phyloP scores from a whole-genome alignment of 2,797 vertebrate genomes.

The Nothura maculosa region DNA sequence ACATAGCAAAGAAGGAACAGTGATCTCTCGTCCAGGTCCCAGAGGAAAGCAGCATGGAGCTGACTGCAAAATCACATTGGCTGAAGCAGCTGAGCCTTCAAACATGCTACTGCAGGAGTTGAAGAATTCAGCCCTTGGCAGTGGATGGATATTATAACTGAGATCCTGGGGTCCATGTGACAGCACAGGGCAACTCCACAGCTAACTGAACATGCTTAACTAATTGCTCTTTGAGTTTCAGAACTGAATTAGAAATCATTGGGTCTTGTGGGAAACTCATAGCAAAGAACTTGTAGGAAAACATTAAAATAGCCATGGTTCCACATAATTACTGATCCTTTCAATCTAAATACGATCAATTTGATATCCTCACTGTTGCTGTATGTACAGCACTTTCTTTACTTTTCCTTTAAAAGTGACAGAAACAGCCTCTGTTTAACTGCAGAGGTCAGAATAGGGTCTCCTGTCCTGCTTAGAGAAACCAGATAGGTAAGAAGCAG shows the following conservation, averaged over 20 bases:
- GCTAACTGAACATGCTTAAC: neutral
- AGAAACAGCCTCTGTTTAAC: neutral
- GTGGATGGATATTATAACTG: neutral
- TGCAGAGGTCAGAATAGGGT: neutral
- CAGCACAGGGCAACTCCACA: fast-evolving
- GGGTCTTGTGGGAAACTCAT: neutral
- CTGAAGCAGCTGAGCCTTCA: neutral
- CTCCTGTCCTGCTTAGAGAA: neutral
- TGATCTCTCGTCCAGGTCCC: neutral
- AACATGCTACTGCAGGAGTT: neutral
- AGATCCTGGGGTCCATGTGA: neutral
- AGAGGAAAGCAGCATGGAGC: neutral
- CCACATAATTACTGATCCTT: neutral
- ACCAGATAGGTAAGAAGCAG: neutral
- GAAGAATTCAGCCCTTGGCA: fast-evolving
- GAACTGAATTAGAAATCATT: neutral
- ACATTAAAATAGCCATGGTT: neutral
- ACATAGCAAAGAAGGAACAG: neutral
- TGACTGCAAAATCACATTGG: neutral
- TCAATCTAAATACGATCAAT: neutral
- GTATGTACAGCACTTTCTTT: neutral
- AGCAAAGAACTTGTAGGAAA: neutral
- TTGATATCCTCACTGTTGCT: neutral
- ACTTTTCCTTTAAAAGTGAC: neutral
- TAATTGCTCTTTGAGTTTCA: neutral